These are phyloP conservation scores for Tuberolachnus salignus DNA, from an alignment of 2,888 invertebrate genomes.

Conservation along the genomic window DNA sequence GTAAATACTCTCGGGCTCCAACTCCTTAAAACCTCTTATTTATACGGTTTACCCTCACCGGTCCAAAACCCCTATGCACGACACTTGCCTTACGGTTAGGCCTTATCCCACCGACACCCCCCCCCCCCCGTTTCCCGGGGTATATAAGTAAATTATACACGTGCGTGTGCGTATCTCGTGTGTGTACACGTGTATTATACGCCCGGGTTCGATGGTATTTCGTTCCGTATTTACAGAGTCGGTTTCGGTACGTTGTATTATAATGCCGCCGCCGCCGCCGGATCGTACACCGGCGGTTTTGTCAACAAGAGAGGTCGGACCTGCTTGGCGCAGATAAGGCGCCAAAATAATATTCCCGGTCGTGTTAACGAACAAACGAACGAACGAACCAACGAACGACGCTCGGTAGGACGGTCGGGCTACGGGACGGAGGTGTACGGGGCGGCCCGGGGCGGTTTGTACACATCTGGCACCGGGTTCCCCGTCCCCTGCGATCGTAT, in stretches of 20 bases:
- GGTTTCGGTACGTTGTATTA: not conserved
- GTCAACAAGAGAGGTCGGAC: slow-evolving; percentile 44
- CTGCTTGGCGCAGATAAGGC: slow-evolving; percentile 52
- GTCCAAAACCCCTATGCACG: not conserved
- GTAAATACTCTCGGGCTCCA: too few relatives aligned
- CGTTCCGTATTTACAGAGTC: not conserved
- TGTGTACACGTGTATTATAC: not conserved
- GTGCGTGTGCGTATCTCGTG: not conserved
- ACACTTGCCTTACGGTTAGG: not conserved
- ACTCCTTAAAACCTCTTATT: not conserved
- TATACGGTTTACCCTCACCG: not conserved
- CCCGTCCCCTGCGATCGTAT: not conserved
- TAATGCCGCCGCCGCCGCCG: not conserved
- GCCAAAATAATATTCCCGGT: slow-evolving; percentile 25
- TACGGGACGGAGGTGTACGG: not conserved
- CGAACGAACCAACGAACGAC: too few relatives aligned
- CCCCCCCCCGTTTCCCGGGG: not conserved
- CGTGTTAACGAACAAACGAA: slow-evolving; percentile 52
- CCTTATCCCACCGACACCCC: not conserved
- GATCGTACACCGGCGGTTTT: slow-evolving; percentile 9
- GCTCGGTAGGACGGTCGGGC: too few relatives aligned
- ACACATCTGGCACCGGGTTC: slow-evolving; percentile 18
- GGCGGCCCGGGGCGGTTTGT: slow-evolving; percentile 15
- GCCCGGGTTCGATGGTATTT: not conserved
- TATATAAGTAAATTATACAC: not conserved